Conservation (phyloP, 1,140 invertebrate species). For the Neoseiulus cucumeris region DNA sequence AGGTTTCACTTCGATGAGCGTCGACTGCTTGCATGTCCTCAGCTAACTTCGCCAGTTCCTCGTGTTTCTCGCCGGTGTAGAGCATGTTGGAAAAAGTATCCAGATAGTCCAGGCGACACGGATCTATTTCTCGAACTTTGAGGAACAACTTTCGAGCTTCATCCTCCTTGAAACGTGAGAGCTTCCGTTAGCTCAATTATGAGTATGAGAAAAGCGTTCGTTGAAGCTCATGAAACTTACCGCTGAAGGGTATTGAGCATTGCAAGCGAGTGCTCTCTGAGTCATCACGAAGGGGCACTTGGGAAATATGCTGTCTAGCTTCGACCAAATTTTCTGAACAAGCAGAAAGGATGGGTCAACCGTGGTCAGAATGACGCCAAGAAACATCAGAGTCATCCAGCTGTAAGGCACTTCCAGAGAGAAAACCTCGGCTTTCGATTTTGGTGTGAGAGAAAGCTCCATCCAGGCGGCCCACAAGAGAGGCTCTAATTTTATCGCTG, state of each 20-base stretch:
- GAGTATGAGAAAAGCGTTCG: too few relatives aligned
- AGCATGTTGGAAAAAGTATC: slow-evolving; percentile 91
- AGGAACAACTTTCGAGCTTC: too few relatives aligned
- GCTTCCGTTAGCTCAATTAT: too few relatives aligned
- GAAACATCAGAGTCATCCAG: not conserved
- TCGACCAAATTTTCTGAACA: not conserved
- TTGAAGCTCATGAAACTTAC: not conserved
- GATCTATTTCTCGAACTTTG: slow-evolving; percentile 57
- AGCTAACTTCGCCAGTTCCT: slow-evolving; percentile 76
- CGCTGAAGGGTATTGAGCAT: not conserved
- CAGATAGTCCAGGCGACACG: slow-evolving; percentile 78
- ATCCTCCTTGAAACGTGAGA: too few relatives aligned
- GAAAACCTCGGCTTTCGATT: not conserved
- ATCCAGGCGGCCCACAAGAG: not conserved
- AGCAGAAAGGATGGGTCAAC: not conserved
- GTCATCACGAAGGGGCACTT: not conserved
- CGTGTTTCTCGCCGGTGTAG: slow-evolving; percentile 66
- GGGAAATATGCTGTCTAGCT: not conserved
- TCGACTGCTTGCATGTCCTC: slow-evolving; percentile 81
- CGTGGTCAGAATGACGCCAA: not conserved
- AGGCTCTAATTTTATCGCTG: not conserved
- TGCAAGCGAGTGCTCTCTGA: not conserved
- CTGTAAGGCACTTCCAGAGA: not conserved
- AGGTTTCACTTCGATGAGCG: slow-evolving; percentile 91
- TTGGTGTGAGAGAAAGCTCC: not conserved